Conservation (phyloP, 2,888 invertebrate genomes). For the Melanostoma mellinum region DNA sequence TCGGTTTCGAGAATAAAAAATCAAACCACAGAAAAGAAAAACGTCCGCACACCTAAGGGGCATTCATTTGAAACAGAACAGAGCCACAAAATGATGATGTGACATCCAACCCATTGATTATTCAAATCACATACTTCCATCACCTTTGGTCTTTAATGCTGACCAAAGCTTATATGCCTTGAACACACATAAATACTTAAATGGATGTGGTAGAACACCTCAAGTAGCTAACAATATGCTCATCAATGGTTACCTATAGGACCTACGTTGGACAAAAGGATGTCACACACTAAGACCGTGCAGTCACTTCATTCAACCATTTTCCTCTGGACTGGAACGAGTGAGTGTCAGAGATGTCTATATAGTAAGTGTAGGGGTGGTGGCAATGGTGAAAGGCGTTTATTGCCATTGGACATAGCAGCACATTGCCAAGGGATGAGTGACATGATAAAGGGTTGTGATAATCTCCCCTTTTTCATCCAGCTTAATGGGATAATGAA, state of each 20-base stretch:
- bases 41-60: neutral
- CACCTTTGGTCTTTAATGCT: slow-evolving; percentile 51
- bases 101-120: slow-evolving; percentile 62
- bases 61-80: slow-evolving; percentile 42
- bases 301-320: slow-evolving; percentile 32
- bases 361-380: slow-evolving; percentile 19
- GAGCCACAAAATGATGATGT: slow-evolving; percentile 66
- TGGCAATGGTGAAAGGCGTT: slow-evolving; percentile 41
- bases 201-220: slow-evolving; percentile 23
- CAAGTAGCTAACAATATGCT: slow-evolving; percentile 66
- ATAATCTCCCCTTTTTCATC: slow-evolving; percentile 63
- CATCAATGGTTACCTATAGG: slow-evolving; percentile 56
- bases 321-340: neutral
- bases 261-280: slow-evolving; percentile 50
- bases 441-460: slow-evolving; percentile 40
- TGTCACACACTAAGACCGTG: slow-evolving; percentile 47
- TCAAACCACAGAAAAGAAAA: slow-evolving; percentile 16
- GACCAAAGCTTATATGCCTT: slow-evolving; percentile 33
- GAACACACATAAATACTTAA: slow-evolving; percentile 4
- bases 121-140: slow-evolving; percentile 62
- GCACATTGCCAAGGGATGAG: neutral
- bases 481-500: slow-evolving; percentile 71
- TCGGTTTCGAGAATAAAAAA: slow-evolving; percentile 39
- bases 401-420: slow-evolving; percentile 37
- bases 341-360: neutral